These are phyloP conservation scores for Rhegmatorhina hoffmannsi DNA, from an alignment of 2,113 vertebrate species.

Conservation along the genomic window DNA sequence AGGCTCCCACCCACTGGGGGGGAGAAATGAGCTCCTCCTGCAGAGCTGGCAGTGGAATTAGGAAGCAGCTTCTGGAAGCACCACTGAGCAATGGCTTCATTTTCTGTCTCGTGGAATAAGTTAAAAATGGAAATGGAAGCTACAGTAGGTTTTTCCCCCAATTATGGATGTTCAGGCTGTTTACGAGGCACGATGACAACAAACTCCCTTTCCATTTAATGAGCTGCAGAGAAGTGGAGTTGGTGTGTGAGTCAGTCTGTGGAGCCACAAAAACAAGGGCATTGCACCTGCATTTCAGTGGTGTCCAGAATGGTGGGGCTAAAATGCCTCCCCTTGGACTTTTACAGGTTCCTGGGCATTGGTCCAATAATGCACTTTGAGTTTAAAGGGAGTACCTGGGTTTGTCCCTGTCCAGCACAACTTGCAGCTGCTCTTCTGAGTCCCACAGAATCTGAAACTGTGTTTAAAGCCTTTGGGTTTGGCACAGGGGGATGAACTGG, in stretches of 20 bases:
- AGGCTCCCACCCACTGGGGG: background rate
- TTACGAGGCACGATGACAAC: background rate
- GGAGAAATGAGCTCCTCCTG: background rate
- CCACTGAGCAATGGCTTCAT: background rate
- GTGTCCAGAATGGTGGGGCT: background rate
- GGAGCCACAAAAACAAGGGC: background rate
- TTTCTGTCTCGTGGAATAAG: background rate
- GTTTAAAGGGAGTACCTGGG: background rate
- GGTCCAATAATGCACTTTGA: background rate
- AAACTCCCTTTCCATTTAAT: background rate
- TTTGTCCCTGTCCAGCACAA: background rate
- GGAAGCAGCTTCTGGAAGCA: background rate
- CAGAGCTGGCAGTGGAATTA: background rate
- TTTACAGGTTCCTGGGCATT: accelerated
- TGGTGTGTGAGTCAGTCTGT: background rate
- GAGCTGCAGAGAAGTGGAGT: background rate
- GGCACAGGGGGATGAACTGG: background rate
- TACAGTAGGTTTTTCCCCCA: background rate
- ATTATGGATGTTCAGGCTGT: background rate
- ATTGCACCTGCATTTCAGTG: background rate
- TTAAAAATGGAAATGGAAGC: background rate
- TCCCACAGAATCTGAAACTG: background rate
- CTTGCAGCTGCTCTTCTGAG: accelerated
- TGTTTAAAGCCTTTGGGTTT: accelerated
- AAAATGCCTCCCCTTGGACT: accelerated